Percentiles rank a stretch among this genome's conserved stretches.
These are phyloP conservation scores for Mionectes olivaceus DNA, from an alignment of 2,797 vertebrate genomes.

Conservation along the genomic window DNA sequence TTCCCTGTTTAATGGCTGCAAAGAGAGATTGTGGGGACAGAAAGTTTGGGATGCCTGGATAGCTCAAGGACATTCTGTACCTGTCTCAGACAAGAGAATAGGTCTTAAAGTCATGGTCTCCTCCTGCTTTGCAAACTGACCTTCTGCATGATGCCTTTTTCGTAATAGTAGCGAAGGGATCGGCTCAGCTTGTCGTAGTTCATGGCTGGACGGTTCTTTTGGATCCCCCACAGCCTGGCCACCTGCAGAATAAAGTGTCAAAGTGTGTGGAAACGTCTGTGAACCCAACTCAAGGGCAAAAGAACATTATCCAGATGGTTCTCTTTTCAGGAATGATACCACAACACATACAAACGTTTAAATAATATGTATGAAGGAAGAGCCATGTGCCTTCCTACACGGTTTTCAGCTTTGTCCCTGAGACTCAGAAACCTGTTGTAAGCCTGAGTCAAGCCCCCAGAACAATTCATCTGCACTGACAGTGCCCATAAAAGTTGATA, in stretches of 20 bases:
- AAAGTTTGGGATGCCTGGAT: not conserved
- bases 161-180: constrained; percentile 96
- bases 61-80: not conserved
- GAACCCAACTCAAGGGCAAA: not conserved
- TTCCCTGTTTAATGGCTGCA: not conserved
- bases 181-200: constrained; percentile 98
- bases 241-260: constrained; percentile 80
- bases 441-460: not conserved
- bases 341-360: not conserved
- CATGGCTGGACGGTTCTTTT: constrained; percentile 99
- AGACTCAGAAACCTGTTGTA: not conserved
- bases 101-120: too few relatives aligned
- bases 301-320: not conserved
- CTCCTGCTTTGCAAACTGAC: constrained; percentile 69
- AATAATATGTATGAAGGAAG: not conserved
- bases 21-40: not conserved
- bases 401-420: not conserved
- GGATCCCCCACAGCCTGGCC: constrained; percentile 98
- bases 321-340: not conserved
- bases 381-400: not conserved
- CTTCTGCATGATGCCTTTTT: constrained; percentile 99
- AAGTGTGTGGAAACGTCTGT: rapidly evolving
- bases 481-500: not conserved
- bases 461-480: not conserved
- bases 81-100: not conserved